Base-by-base conservation (phyloP, 2,888 invertebrate genomes). In the Brachyopa scutellaris region DNA sequence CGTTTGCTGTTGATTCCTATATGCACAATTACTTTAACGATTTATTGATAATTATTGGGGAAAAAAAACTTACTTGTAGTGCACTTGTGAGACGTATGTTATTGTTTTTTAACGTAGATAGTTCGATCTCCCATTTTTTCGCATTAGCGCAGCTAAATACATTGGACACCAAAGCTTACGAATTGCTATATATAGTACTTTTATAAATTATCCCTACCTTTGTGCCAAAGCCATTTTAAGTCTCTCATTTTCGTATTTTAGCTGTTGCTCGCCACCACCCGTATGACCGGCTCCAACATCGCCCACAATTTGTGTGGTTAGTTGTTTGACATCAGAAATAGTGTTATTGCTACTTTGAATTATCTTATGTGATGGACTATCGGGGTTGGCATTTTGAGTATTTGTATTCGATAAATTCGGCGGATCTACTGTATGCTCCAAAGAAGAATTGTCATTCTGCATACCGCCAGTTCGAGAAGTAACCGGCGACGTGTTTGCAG, bases 51-150 rank as follows among this genome's bases (percentile, higher is more conserved):
- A 33, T 11, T n/a, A 42, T n/a, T n/a, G n/a, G n/a, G n/a, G n/a
- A n/a, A n/a, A 23, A 7, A 9, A 40, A 11, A 31, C 45, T 70
- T 85, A 90, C 90, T 91, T 99, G 98, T 72, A 99, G 92, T 13
- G 99, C 98, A 86, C 97, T 97, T 4, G 99, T 99, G 87, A 99
- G 92, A 85, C 98, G 94, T 31, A 97, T 94, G 90, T 99, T 99
- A 92, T 98, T 99, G 88, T 96, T 98, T 92, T 99, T 99, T 85
- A 99, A 92, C 1, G 98, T 98, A 51, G 97, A 95, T 85, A 99
- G 92, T 91, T 99, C 99, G 40, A 98, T 95, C 92, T 99, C 99
- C 99, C 99, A 99, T 90, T 99, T 98, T 92, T 98, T 99, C 7
- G 98, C 98, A 92, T 99, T 99, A 38, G 98, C 97, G 53, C 98